Evolutionary conservation across 2,113 vertebrate species (phyloP).

Genomic region (Ailurus styani): DNA sequence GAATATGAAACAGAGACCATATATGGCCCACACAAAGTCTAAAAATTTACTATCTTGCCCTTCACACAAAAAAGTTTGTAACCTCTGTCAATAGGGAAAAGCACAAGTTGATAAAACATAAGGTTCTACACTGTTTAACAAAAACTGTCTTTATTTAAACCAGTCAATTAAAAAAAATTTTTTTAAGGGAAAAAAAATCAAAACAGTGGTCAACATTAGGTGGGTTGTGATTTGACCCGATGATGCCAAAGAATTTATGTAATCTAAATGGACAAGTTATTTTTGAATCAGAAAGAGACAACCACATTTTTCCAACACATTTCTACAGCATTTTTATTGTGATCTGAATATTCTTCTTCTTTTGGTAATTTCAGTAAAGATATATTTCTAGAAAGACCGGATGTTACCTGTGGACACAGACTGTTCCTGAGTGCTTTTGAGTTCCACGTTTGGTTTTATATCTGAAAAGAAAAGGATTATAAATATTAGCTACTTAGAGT

Average conservation of each 20-base stretch:
- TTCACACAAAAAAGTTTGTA: not conserved
- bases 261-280: not conserved
- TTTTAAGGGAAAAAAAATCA: not conserved
- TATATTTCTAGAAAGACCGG: not conserved
- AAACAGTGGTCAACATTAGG: not conserved
- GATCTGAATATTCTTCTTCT: not conserved
- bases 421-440: constrained; percentile 79
- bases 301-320: not conserved
- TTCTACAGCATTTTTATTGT: not conserved
- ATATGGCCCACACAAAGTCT: not conserved
- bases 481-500: constrained; percentile 15
- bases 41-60: not conserved
- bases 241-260: not conserved
- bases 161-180: not conserved
- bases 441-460: constrained; percentile 74
- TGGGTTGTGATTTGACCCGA: not conserved
- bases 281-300: not conserved
- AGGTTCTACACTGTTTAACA: not conserved
- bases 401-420: constrained; percentile 76
- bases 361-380: not conserved
- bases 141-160: constrained; percentile 20
- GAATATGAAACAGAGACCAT: not conserved
- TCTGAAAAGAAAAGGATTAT: constrained; percentile 74
- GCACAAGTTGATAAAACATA: not conserved
- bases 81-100: not conserved